These are phyloP conservation scores for Cardiocondyla obscurior DNA, from an alignment of 1,140 invertebrate species.

Conservation along the genomic window DNA sequence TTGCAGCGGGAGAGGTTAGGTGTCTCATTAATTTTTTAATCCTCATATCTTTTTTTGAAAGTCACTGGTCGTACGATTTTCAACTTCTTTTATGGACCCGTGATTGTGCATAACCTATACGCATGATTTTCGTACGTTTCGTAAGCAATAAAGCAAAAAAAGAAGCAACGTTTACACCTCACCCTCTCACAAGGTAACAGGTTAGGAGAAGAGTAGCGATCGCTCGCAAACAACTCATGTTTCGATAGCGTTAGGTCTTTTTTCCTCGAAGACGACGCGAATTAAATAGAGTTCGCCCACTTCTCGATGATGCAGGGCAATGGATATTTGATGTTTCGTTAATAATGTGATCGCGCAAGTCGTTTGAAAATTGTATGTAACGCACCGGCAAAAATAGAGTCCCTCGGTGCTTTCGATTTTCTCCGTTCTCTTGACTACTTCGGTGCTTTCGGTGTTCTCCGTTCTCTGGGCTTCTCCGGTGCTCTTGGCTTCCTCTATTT, in stretches of 20 bases:
- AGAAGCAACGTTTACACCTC: neutral
- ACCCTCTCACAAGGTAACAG: neutral
- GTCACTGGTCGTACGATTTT: neutral
- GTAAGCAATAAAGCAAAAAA: neutral
- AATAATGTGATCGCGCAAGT: too few relatives aligned
- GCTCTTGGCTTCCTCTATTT: too few relatives aligned
- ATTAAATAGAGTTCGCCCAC: neutral
- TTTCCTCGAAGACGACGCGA: neutral
- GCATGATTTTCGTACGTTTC: neutral
- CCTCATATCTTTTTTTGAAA: neutral
- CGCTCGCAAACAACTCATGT: conserved; percentile 18
- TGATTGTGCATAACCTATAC: neutral
- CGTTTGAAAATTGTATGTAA: too few relatives aligned
- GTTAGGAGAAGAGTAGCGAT: neutral
- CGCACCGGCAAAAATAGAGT: too few relatives aligned
- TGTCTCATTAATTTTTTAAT: too few relatives aligned
- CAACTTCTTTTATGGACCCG: neutral
- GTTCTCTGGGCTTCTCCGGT: too few relatives aligned
- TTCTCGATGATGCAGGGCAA: neutral
- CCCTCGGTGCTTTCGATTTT: too few relatives aligned
- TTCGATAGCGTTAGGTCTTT: neutral
- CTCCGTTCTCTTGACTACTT: too few relatives aligned
- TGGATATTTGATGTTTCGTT: neutral
- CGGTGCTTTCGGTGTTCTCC: too few relatives aligned
- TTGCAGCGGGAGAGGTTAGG: neutral